Percentiles rank a stretch among this genome's conserved stretches.
Evolutionary conservation across 2,888 invertebrate genomes (phyloP).

Genomic region (Arrhopalites spinosus): DNA sequence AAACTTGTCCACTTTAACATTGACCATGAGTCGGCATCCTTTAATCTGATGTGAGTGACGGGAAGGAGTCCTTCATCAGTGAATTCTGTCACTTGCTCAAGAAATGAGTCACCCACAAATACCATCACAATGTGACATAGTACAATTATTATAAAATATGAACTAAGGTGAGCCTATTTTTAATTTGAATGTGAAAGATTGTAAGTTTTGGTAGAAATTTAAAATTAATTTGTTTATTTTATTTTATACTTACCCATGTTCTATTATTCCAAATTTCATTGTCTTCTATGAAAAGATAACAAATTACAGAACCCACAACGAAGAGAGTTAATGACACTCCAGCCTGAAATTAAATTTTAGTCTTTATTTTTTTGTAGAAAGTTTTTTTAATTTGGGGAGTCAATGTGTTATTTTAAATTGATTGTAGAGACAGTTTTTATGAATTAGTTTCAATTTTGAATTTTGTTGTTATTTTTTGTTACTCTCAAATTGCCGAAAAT

Average conservation of each 20-base stretch:
- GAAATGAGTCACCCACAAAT: background rate
- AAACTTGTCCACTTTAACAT: background rate
- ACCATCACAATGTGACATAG: background rate
- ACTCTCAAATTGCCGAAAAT: too few relatives aligned
- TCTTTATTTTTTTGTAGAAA: background rate
- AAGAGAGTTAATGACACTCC: background rate
- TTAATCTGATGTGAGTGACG: background rate
- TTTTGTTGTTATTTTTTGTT: too few relatives aligned
- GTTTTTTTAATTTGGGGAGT: too few relatives aligned
- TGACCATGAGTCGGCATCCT: background rate
- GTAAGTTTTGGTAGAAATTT: too few relatives aligned
- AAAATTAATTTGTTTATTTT: too few relatives aligned
- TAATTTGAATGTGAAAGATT: too few relatives aligned
- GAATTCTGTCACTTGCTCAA: constrained; percentile 1
- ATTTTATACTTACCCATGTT: constrained; percentile 14
- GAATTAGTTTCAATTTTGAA: too few relatives aligned
- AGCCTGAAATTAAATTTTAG: background rate
- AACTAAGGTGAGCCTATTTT: constrained; percentile 4
- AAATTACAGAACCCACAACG: background rate
- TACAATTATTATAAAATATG: background rate
- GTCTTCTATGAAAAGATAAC: constrained; percentile 16
- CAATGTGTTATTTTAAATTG: too few relatives aligned
- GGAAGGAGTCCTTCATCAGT: background rate
- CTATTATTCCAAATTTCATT: constrained; percentile 5
- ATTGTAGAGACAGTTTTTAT: too few relatives aligned